Evolutionary conservation across 2,888 invertebrate species (phyloP).

Genomic region (Lasioglossum oenotherae): DNA sequence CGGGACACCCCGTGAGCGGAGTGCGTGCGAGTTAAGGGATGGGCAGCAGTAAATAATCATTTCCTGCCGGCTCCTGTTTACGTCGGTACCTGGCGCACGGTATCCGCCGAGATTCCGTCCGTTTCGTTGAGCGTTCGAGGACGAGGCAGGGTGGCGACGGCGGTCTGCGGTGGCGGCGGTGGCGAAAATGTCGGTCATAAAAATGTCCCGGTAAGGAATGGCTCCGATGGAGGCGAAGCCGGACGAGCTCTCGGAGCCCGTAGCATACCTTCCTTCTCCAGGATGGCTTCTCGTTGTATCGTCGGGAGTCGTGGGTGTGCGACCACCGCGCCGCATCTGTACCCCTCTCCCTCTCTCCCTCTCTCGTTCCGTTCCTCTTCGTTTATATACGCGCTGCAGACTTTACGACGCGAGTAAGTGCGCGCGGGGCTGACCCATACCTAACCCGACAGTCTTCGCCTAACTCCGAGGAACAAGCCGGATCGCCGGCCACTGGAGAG

Average conservation of each 20-base stretch:
- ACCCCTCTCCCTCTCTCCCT: background rate
- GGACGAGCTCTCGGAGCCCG: conserved; percentile 48
- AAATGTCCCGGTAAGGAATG: conserved; percentile 77
- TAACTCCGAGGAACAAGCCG: background rate
- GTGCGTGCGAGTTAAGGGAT: conserved; percentile 55
- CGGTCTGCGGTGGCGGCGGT: conserved; percentile 56
- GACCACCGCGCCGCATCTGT: conserved; percentile 11
- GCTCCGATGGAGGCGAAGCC: conserved; percentile 51
- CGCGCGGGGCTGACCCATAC: conserved; percentile 31
- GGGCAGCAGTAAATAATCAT: conserved; percentile 64
- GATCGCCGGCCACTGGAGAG: conserved; percentile 27
- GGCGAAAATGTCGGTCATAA: conserved; percentile 74
- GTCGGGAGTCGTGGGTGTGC: conserved; percentile 60
- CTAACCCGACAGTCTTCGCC: background rate
- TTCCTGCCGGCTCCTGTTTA: conserved; percentile 66
- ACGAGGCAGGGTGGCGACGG: conserved; percentile 36
- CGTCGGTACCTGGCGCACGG: conserved; percentile 35
- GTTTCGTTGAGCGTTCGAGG: conserved; percentile 34
- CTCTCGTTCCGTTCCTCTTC: conserved; percentile 25
- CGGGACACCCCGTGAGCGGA: background rate
- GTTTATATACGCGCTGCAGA: conserved; percentile 56
- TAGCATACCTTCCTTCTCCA: conserved; percentile 42
- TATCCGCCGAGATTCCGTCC: conserved; percentile 42
- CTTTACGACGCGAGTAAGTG: conserved; percentile 64
- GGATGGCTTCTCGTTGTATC: conserved; percentile 36